Evolutionary conservation across 2,888 invertebrate genomes (phyloP).

Genomic region (Eilema sororculum): DNA sequence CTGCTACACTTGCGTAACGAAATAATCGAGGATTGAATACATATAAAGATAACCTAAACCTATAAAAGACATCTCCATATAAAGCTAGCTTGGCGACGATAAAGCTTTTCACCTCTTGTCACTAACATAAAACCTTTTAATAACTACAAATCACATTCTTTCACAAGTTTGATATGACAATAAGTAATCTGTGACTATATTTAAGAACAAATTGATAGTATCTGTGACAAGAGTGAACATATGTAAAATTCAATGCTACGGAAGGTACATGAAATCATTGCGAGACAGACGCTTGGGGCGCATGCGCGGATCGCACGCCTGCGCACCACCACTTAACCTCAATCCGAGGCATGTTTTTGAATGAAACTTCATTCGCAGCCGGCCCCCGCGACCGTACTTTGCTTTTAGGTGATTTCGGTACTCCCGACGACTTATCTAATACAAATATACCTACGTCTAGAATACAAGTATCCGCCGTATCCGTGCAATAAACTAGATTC

Average conservation of each 20-base stretch:
- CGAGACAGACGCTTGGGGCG: constrained; percentile 60
- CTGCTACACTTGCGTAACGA: not conserved
- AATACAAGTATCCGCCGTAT: constrained; percentile 34
- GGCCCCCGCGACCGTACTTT: constrained; percentile 73
- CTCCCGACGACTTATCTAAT: constrained; percentile 61
- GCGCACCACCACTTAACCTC: constrained; percentile 83
- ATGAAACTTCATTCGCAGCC: constrained; percentile 80
- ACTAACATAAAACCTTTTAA: not conserved
- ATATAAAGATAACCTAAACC: not conserved
- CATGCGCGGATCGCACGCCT: constrained; percentile 76
- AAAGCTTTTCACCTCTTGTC: not conserved
- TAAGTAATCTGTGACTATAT: constrained; percentile 30
- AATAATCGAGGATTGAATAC: not conserved
- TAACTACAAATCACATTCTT: not conserved
- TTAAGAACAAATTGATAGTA: constrained; percentile 46
- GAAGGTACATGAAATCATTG: constrained; percentile 83
- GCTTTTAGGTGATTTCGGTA: constrained; percentile 70
- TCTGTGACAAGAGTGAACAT: constrained; percentile 54
- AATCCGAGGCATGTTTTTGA: constrained; percentile 84
- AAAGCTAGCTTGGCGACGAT: not conserved
- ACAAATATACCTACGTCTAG: constrained; percentile 34
- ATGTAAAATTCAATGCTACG: constrained; percentile 70
- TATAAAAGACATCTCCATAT: not conserved
- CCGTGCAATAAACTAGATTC: constrained; percentile 30
- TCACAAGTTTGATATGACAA: constrained; percentile 9